These are phyloP conservation scores for Eupeodes luniger DNA, from an alignment of 2,888 invertebrate genomes.

Conservation along the genomic window DNA sequence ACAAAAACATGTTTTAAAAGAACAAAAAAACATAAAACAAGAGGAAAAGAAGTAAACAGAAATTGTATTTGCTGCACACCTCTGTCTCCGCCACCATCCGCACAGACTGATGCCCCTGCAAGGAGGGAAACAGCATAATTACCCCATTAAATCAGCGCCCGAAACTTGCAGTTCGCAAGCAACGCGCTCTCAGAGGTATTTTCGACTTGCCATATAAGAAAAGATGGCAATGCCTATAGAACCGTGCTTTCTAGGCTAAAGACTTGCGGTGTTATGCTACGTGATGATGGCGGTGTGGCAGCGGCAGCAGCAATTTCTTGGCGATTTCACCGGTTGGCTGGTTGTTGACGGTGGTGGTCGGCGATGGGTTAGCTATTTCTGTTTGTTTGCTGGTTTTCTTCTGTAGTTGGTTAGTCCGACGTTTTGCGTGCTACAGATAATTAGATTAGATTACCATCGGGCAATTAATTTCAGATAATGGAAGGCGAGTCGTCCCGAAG, in stretches of 20 bases:
- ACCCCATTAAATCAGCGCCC: conserved; percentile 75
- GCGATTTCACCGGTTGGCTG: conserved; percentile 62
- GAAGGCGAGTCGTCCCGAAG: conserved; percentile 73
- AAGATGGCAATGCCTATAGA: conserved; percentile 52
- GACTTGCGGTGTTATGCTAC: conserved; percentile 20
- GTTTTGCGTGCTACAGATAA: conserved; percentile 75
- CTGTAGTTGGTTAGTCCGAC: conserved; percentile 35
- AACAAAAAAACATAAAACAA: conserved; percentile 8
- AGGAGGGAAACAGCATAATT: conserved; percentile 66
- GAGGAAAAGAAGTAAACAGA: conserved; percentile 61
- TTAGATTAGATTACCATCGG: conserved; percentile 76
- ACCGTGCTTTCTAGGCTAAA: neutral
- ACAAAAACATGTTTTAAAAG: neutral
- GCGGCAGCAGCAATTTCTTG: conserved; percentile 28
- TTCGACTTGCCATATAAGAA: conserved; percentile 35
- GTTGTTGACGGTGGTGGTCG: neutral
- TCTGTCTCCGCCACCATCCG: neutral
- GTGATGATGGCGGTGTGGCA: neutral
- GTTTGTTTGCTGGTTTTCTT: conserved; percentile 45
- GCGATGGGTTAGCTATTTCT: conserved; percentile 37
- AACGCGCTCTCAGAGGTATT: conserved; percentile 6
- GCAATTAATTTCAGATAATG: conserved; percentile 75
- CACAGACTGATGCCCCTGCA: conserved; percentile 5
- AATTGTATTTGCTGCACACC: conserved; percentile 39
- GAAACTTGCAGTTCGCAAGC: conserved; percentile 70